Base-by-base conservation (phyloP, 2,888 invertebrate genomes). In the Drosophila atripex region DNA sequence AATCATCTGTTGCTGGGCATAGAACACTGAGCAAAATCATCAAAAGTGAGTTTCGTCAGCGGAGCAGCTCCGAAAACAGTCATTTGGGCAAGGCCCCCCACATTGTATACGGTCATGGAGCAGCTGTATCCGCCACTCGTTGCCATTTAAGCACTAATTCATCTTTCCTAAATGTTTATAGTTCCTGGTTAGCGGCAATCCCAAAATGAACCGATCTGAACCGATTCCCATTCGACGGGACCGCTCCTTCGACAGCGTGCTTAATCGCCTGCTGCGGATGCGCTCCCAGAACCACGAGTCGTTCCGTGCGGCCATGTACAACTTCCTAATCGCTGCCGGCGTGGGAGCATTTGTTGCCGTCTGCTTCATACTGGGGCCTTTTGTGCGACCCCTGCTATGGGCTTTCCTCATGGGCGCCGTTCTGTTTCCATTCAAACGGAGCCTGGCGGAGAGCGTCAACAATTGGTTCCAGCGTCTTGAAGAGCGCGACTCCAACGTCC, bases 351-450 rank as follows among this genome's bases (percentile, higher is more conserved):
- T 91, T 66, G 89, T 89, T 0, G 96, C 96, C 1, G 93, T 97
- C 7, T 97, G 96, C 91, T 93, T 96, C 72, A 96, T 97, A 76
- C 92, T 98, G 30, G 96, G 97, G 84, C 98, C 98, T 0, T 99
- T 98, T 91, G 94, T 99, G 35, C 96, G 97, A 78, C 98, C 99
- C 0, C 92, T 99, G 56, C 93, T 99, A 78, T 99, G 99, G 99
- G 98, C 99, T 0, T 93, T 98, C 60, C 93, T 99, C 32, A 97
- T 98, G 86, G 99, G 99, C n/a, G 98, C 98, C 0, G 96, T 98
- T 39, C 93, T 99, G n/a, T 97, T 98, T 91, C 99, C 99, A 0
- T 95, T 98, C 88, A 99, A 99, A 91, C 94, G 95, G 70, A 95
- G 94, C 59, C 91, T 98, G 46, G 95, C 97, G 0, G 94, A 94